Conservation (phyloP, 2,797 vertebrate genomes). For the Ispidina lecontei region DNA sequence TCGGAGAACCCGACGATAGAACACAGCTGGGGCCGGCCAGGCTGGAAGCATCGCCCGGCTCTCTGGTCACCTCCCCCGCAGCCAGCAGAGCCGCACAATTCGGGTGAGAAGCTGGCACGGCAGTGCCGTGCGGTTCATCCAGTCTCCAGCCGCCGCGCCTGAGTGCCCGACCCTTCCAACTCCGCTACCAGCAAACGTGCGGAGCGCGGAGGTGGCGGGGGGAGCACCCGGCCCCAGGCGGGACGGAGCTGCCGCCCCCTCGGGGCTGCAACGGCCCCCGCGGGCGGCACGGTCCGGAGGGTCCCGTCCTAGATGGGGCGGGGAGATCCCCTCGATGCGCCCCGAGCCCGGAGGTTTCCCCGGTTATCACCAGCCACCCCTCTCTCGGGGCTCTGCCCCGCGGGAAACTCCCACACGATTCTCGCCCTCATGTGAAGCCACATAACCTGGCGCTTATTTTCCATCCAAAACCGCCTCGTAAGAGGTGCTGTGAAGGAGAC, state of each 20-base stretch:
- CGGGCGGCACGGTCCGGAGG: not conserved
- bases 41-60: not conserved
- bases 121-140: not conserved
- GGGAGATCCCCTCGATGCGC: not conserved
- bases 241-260: too few species aligned
- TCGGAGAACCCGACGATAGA: not conserved
- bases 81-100: not conserved
- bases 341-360: too few species aligned
- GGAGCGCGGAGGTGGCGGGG: not conserved
- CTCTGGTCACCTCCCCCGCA: not conserved
- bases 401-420: not conserved
- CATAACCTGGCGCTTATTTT: not conserved
- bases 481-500: constrained; percentile 9
- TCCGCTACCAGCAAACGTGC: not conserved
- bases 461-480: not conserved
- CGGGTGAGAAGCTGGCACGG: not conserved
- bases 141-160: not conserved
- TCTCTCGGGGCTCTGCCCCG: not conserved
- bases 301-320: not conserved
- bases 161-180: not conserved
- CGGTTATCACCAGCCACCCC: not conserved
- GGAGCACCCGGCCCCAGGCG: not conserved
- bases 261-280: not conserved
- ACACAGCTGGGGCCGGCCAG: not conserved
- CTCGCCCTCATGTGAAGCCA: not conserved